Percentiles rank a stretch among this genome's conserved stretches.
phyloP scores from a whole-genome alignment of 1,140 invertebrate genomes.

The Prorops nasuta region DNA sequence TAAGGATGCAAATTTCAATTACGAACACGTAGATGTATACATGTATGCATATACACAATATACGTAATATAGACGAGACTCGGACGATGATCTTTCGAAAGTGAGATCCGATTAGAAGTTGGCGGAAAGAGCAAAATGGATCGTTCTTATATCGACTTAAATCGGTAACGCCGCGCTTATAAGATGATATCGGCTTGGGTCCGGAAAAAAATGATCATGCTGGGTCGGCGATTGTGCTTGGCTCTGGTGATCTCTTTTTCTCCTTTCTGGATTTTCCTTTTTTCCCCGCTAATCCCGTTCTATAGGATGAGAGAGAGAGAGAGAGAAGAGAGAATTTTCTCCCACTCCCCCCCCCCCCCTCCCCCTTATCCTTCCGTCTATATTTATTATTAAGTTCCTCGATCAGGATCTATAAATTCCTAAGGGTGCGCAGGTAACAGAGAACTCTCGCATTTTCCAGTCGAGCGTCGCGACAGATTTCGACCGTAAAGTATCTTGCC shows the following conservation, averaged over 20 bases:
- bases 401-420: conserved; percentile 18
- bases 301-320: too few relatives aligned
- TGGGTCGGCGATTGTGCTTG: conserved; percentile 4
- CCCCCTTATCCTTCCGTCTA: background rate
- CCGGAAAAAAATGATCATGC: background rate
- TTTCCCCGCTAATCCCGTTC: too few relatives aligned
- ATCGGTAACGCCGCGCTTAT: background rate
- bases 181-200: background rate
- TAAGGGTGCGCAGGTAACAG: background rate
- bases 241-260: too few relatives aligned
- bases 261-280: too few relatives aligned
- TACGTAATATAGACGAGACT: too few relatives aligned
- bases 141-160: conserved; percentile 12
- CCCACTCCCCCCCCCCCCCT: background rate
- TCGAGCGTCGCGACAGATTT: conserved; percentile 20
- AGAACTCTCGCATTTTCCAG: conserved; percentile 18
- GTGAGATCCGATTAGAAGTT: too few relatives aligned
- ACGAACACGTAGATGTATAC: too few relatives aligned
- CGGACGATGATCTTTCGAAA: too few relatives aligned
- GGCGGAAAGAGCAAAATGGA: conserved; percentile 19
- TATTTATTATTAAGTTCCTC: conserved; percentile 23
- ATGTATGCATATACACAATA: too few relatives aligned
- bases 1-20: too few relatives aligned
- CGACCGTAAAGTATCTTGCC: conserved; percentile 21
- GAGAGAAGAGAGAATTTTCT: too few relatives aligned